A percentile compares a stretch with the other conserved stretches of the same genome.
Conservation (phyloP, 2,113 vertebrate genomes). For the Peromyscus polionotus region DNA sequence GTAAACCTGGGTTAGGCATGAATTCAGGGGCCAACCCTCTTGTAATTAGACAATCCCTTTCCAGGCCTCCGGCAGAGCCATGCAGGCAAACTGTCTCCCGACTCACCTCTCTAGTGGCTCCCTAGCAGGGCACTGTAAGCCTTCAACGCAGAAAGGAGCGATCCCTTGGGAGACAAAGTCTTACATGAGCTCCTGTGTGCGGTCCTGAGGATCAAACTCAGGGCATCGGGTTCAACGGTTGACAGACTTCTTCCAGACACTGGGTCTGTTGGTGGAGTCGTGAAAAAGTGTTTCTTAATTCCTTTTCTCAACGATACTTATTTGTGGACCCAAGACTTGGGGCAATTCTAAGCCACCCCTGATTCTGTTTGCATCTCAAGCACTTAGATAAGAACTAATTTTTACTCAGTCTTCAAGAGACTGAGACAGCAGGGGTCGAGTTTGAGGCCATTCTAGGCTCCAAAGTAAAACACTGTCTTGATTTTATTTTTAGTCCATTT, state of each 20-base stretch:
- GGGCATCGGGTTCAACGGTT: not conserved
- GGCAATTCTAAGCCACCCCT: not conserved
- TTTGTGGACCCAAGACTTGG: not conserved
- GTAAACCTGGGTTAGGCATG: not conserved
- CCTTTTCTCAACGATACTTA: not conserved
- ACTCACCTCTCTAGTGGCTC: not conserved
- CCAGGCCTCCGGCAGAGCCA: not conserved
- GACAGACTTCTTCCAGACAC: not conserved
- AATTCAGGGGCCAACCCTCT: not conserved
- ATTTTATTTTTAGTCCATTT: not conserved
- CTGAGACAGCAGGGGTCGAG: not conserved
- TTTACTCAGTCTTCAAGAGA: not conserved
- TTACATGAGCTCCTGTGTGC: not conserved
- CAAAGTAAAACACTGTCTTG: not conserved
- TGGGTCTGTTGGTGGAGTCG: not conserved
- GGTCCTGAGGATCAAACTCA: not conserved
- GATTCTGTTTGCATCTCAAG: not conserved
- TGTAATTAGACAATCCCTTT: not conserved
- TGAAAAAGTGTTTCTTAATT: not conserved
- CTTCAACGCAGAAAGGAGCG: not conserved
- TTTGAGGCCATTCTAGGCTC: not conserved
- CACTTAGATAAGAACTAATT: not conserved
- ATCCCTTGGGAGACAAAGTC: not conserved
- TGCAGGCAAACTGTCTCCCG: not conserved
- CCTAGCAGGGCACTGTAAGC: not conserved